Percentiles rank a stretch among this genome's conserved stretches.
These are phyloP conservation scores for Neoaliturus tenellus DNA, from an alignment of 2,888 invertebrate genomes.

Conservation along the genomic window DNA sequence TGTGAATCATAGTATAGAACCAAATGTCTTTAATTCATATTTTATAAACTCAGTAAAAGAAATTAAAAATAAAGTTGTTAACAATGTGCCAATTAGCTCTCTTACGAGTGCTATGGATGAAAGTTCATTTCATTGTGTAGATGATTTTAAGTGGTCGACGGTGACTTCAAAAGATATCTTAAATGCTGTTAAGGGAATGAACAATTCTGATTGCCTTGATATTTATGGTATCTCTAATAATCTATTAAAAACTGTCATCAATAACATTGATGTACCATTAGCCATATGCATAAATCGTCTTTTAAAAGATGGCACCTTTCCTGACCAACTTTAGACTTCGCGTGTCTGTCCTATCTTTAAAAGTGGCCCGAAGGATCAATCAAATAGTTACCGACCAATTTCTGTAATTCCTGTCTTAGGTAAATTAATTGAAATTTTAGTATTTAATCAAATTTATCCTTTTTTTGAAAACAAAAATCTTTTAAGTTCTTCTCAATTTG, in stretches of 20 bases:
- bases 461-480: not conserved
- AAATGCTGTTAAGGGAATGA: not conserved
- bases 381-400: not conserved
- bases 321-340: too few species aligned
- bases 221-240: not conserved
- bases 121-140: too few species aligned
- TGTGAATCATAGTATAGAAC: too few species aligned
- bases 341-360: not conserved
- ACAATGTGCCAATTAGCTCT: too few species aligned
- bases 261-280: not conserved
- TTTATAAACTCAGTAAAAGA: too few species aligned
- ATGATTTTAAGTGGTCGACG: constrained; percentile 68
- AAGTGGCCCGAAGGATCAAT: too few species aligned
- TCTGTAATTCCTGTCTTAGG: not conserved
- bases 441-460: not conserved
- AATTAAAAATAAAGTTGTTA: too few species aligned
- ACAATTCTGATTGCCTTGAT: not conserved
- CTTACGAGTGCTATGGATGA: too few species aligned
- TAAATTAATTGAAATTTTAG: not conserved
- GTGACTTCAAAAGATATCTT: not conserved
- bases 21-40: too few species aligned
- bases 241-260: not conserved
- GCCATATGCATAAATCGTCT: not conserved
- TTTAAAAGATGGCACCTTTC: not conserved
- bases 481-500: too few species aligned